Evolutionary conservation across 2,888 invertebrate species (phyloP).

Genomic region (Oligia fasciuncula): DNA sequence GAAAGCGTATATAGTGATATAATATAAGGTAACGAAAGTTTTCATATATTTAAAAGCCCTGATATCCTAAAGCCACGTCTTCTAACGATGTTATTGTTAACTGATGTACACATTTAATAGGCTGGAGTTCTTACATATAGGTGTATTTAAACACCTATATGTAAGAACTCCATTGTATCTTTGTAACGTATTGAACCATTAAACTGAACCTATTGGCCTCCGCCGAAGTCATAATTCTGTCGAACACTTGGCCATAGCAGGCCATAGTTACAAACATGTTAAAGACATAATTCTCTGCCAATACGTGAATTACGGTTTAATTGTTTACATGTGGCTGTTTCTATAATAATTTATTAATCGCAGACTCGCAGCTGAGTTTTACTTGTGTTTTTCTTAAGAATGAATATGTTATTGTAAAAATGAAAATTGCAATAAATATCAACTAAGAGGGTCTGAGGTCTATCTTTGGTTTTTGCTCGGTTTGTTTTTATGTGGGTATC

Average conservation of each 20-base stretch:
- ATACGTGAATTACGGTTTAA: conserved; percentile 45
- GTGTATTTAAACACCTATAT: not conserved
- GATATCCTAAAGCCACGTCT: not conserved
- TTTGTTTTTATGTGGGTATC: too few relatives aligned
- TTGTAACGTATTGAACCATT: conserved; percentile 49
- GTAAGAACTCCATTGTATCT: conserved; percentile 36
- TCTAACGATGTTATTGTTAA: conserved; percentile 3
- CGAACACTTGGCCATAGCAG: conserved; percentile 51
- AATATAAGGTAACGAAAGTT: conserved; percentile 6
- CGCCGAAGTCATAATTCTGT: conserved; percentile 39
- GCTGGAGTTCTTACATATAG: not conserved
- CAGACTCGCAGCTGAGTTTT: conserved; percentile 25
- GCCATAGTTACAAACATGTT: conserved; percentile 42
- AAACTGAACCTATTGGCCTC: conserved; percentile 45
- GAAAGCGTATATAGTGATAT: conserved; percentile 4
- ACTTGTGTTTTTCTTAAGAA: not conserved
- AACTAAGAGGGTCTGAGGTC: too few relatives aligned
- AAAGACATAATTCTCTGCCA: conserved; percentile 54
- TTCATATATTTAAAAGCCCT: not conserved
- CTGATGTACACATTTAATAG: not conserved
- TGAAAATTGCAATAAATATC: too few relatives aligned
- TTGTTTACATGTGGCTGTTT: conserved; percentile 34
- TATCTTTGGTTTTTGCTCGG: too few relatives aligned
- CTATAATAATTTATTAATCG: conserved; percentile 21
- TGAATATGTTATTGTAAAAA: too few relatives aligned